A percentile compares a stretch with the other conserved stretches of the same genome.
Conservation (phyloP, 2,113 vertebrate genomes). For the Zootoca vivipara region DNA sequence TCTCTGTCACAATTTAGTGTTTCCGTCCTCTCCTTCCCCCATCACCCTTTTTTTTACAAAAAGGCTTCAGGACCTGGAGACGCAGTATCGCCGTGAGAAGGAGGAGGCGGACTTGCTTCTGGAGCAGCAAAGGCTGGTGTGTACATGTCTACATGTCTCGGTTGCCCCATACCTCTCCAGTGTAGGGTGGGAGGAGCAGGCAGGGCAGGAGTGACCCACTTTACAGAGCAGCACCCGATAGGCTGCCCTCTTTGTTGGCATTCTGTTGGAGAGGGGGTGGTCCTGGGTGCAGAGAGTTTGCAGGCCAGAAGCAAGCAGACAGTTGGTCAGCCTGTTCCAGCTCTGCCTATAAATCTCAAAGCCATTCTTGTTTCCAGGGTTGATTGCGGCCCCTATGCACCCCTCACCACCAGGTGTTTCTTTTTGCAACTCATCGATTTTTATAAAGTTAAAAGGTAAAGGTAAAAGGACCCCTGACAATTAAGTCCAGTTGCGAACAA, state of each 20-base stretch:
- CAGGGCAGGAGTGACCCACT: neutral
- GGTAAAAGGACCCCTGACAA: no score
- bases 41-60: neutral
- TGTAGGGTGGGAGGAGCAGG: accelerated
- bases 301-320: no score
- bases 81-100: constrained; percentile 87
- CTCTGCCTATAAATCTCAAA: no score
- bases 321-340: no score
- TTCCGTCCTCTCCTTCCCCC: neutral
- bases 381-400: neutral
- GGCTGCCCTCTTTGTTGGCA: neutral
- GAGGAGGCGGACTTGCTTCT: constrained; percentile 88
- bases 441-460: no score
- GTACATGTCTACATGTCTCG: accelerated
- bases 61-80: constrained; percentile 88
- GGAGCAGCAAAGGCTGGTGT: constrained; percentile 89
- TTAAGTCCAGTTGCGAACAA: no score
- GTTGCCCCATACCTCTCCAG: accelerated
- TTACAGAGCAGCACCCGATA: no score
- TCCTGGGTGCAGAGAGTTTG: no score
- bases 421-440: no score
- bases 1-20: neutral
- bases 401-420: no score
- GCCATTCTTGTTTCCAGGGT: neutral
- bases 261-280: neutral